Evolutionary conservation across 2,888 invertebrate genomes (phyloP).

Genomic region (Scaptomyza reducta): DNA sequence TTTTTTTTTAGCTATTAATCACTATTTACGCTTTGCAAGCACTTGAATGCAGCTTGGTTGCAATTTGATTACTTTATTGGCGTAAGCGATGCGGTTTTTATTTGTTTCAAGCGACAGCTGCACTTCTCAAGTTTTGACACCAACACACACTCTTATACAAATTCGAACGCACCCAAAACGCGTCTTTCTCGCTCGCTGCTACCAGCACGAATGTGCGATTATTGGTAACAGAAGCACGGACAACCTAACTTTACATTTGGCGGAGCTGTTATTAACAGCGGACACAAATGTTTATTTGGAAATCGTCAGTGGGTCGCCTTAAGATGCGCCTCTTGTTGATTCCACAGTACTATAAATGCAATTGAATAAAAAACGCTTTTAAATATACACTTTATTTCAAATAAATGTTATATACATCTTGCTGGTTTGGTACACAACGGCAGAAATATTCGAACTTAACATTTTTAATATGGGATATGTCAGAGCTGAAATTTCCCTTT

Average conservation of each 20-base stretch:
- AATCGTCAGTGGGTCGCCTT: neutral
- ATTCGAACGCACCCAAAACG: slow-evolving; percentile 58
- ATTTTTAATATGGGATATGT: neutral
- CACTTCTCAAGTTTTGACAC: slow-evolving; percentile 57
- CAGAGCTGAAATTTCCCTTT: neutral
- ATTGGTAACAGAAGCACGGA: slow-evolving; percentile 20
- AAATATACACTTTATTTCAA: neutral
- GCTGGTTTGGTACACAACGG: neutral
- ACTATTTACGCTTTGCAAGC: slow-evolving; percentile 14
- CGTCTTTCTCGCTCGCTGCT: slow-evolving; percentile 65
- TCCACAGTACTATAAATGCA: neutral
- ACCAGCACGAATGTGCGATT: slow-evolving; percentile 57
- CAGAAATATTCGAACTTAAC: slow-evolving; percentile 38
- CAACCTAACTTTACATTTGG: slow-evolving; percentile 25
- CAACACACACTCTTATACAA: slow-evolving; percentile 46
- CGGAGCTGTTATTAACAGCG: slow-evolving; percentile 45
- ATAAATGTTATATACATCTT: neutral
- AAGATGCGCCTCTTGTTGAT: neutral
- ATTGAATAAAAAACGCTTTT: neutral
- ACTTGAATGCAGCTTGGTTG: slow-evolving; percentile 31
- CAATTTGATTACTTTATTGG: slow-evolving; percentile 32
- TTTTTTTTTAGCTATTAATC: slow-evolving; percentile 13
- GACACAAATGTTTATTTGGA: neutral
- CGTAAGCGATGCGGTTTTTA: slow-evolving; percentile 52
- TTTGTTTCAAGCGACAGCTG: slow-evolving; percentile 74